A percentile compares a stretch with the other conserved stretches of the same genome.
Conservation (phyloP, 2,888 invertebrate genomes). For the Colostygia pectinataria region DNA sequence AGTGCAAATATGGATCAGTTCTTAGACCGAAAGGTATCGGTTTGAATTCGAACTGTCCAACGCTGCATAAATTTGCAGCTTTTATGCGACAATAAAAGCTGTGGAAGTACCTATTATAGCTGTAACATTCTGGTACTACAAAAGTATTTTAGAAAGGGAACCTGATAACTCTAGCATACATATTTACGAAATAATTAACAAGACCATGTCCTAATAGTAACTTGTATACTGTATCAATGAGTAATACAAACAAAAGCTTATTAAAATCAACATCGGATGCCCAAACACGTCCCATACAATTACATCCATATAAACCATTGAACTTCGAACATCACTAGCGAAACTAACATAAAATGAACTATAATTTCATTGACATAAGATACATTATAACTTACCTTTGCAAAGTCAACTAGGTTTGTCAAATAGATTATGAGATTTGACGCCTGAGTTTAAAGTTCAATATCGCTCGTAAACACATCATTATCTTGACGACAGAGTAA, state of each 20-base stretch:
- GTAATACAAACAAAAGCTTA: conserved; percentile 23
- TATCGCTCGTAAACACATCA: background rate
- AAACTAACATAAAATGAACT: conserved; percentile 3
- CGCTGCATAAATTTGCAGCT: too few species aligned
- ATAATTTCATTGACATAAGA: background rate
- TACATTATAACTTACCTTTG: background rate
- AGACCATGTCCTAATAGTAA: too few species aligned
- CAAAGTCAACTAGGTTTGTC: background rate
- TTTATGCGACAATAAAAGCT: too few species aligned
- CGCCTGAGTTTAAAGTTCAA: background rate
- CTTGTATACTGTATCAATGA: too few species aligned
- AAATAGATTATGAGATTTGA: background rate
- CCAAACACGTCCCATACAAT: conserved; percentile 31
- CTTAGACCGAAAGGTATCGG: too few species aligned
- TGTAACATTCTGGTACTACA: too few species aligned
- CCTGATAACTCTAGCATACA: too few species aligned
- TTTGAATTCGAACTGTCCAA: too few species aligned
- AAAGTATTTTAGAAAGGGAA: too few species aligned
- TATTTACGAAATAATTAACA: too few species aligned
- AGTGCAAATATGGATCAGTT: too few species aligned
- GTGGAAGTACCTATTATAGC: too few species aligned
- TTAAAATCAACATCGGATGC: conserved; percentile 22
- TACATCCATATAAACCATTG: conserved; percentile 30
- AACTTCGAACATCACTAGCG: conserved; percentile 19
- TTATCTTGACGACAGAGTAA: background rate